These are phyloP conservation scores for Calameuta pallipes DNA, from an alignment of 2,888 invertebrate species.

Conservation along the genomic window DNA sequence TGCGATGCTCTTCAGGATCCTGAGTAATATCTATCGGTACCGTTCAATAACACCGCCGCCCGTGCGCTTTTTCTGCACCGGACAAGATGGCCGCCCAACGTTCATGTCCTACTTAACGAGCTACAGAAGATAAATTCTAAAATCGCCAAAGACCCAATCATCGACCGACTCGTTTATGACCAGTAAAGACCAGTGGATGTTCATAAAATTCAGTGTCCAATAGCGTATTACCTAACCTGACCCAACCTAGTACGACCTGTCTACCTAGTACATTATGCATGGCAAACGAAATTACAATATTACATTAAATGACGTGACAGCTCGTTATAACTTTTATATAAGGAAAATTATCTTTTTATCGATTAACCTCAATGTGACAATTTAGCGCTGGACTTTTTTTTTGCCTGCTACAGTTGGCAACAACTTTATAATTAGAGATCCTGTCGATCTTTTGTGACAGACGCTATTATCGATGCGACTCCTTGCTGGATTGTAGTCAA, in stretches of 20 bases:
- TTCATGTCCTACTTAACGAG: not conserved
- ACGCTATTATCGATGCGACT: not conserved
- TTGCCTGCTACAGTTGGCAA: not conserved
- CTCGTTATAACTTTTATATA: not conserved
- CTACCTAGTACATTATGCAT: not conserved
- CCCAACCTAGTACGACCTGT: not conserved
- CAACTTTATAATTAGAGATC: not conserved
- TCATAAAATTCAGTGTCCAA: not conserved
- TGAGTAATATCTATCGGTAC: not conserved
- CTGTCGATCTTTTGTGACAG: not conserved
- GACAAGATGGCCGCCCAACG: not conserved
- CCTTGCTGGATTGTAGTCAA: not conserved
- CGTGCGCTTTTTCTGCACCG: not conserved
- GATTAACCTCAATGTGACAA: not conserved
- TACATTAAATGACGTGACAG: not conserved
- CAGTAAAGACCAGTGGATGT: not conserved
- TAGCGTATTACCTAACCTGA: not conserved
- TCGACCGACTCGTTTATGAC: not conserved
- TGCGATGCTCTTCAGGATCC: not conserved
- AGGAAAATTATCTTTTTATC: not conserved
- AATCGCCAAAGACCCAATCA: not conserved
- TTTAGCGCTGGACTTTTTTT: not conserved
- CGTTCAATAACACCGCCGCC: not conserved
- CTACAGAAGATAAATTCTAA: not conserved
- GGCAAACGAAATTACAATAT: not conserved